These are phyloP conservation scores for Sycophila texana DNA, from an alignment of 2,888 invertebrate genomes.

Conservation along the genomic window DNA sequence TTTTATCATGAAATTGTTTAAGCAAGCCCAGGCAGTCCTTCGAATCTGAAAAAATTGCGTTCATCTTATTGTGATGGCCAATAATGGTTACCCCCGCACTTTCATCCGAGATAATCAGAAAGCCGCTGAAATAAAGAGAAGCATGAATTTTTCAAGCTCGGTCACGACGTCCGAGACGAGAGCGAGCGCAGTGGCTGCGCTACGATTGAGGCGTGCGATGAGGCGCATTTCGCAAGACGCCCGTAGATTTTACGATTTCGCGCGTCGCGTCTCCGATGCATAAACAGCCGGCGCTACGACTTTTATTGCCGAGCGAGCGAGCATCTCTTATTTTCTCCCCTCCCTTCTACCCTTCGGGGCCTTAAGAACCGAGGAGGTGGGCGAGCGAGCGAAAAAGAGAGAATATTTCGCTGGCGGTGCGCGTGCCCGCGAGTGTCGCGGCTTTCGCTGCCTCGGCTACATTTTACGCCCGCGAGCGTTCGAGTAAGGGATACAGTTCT, in stretches of 20 bases:
- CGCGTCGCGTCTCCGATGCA: background rate
- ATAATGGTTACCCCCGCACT: no score
- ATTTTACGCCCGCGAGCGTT: constrained; percentile 4
- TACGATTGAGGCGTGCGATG: constrained; percentile 3
- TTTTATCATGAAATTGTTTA: no score
- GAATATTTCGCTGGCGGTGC: constrained; percentile 8
- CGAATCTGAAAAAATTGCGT: no score
- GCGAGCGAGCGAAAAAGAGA: constrained; percentile 1
- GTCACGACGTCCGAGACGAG: background rate
- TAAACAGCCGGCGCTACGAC: background rate
- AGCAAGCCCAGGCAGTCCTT: no score
- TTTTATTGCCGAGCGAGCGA: constrained; percentile 12
- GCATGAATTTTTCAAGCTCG: constrained; percentile 18
- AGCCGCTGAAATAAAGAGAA: no score
- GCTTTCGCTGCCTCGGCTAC: constrained; percentile 21
- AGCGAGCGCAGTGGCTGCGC: background rate
- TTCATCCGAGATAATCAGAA: no score
- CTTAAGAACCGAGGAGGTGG: constrained; percentile 2
- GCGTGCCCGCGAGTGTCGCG: background rate
- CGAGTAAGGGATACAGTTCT: constrained; percentile 15
- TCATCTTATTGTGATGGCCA: no score
- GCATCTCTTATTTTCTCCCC: constrained; percentile 1
- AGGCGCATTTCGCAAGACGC: no score
- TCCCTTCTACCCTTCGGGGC: background rate
- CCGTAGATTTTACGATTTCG: constrained; percentile 58